Evolutionary conservation across 2,113 vertebrate genomes (phyloP).

Genomic region (Cyanistes caeruleus): DNA sequence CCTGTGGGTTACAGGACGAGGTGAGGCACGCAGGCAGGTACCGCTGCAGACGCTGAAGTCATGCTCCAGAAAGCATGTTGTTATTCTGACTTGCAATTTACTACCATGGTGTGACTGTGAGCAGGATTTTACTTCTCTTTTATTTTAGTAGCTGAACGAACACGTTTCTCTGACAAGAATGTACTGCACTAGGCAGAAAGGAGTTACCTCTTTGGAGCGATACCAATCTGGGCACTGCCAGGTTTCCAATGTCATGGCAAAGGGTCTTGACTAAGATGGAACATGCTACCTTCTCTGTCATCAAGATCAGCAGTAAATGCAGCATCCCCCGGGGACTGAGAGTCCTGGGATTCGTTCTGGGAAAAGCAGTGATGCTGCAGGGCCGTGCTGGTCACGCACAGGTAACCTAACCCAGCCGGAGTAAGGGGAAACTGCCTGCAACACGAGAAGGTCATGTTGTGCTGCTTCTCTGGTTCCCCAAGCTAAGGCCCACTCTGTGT

Average conservation of each 20-base stretch:
- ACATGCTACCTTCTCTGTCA: background rate
- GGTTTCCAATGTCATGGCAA: background rate
- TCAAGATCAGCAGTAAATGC: background rate
- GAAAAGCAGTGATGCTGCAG: background rate
- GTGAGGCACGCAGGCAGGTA: background rate
- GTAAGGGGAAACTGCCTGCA: background rate
- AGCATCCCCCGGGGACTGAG: background rate
- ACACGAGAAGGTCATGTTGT: constrained; percentile 56
- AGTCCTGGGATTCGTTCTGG: background rate
- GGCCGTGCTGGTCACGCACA: background rate
- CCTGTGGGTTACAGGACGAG: background rate
- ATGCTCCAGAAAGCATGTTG: background rate
- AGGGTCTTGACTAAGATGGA: background rate
- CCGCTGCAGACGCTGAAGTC: background rate
- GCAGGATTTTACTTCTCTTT: background rate
- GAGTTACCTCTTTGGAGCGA: background rate
- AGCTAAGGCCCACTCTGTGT: background rate
- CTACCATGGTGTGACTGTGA: background rate
- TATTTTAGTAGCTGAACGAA: background rate
- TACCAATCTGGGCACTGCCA: background rate
- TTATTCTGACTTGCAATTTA: background rate
- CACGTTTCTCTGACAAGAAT: background rate
- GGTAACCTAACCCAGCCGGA: background rate
- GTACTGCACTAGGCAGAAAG: background rate
- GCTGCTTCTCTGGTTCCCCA: constrained; percentile 46